Base-by-base conservation (phyloP, 1,140 invertebrate species). In the Plodia interpunctella region DNA sequence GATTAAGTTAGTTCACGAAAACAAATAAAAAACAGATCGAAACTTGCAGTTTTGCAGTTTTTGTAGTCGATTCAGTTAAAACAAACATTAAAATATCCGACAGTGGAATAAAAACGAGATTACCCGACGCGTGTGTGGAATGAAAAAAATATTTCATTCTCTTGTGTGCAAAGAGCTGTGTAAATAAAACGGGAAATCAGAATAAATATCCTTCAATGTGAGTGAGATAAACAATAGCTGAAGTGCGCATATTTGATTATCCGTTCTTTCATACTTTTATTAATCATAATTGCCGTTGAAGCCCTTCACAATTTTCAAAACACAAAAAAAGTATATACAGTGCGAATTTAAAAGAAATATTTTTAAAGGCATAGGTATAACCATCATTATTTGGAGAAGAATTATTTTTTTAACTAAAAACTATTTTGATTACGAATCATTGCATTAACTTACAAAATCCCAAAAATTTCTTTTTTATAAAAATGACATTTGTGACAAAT, bases 161-260 rank as follows among this genome's bases (percentile, higher is more conserved):
- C 38, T 15, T 44, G 38, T 44, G 10, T 44, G 38, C 38, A 44
- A n/a, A 44, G 38, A n/a, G 38, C 38, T 17, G 38, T 44, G 38
- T 44, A 44, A 44, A 44, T 44, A 44, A 44, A 44, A 44, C 2
- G 6, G 38, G 38, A 44, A 44, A 44, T 44, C 38, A 44, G 38
- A 44, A 44, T 44, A 44, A 44, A 44, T 44, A 44, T 5, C 13
- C 13, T 44, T 15, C 38, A 44, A 15, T 44, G 38, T 44, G 38
- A n/a, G 38, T 11, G 13, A 15, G 15, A 15, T 44, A 15, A 44
- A 44, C 15, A 44, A 10, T 44, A 17, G 15, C 10, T 5, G 5
- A 15, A 44, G 38, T 44, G 38, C 6, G 8, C 15, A 17, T 44
- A 15, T 44, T 44, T 44, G 38, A 15, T 44, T 44, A 10, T 44